Base-by-base conservation (phyloP, 2,888 invertebrate genomes). In the Mesorhabditis belari region DNA sequence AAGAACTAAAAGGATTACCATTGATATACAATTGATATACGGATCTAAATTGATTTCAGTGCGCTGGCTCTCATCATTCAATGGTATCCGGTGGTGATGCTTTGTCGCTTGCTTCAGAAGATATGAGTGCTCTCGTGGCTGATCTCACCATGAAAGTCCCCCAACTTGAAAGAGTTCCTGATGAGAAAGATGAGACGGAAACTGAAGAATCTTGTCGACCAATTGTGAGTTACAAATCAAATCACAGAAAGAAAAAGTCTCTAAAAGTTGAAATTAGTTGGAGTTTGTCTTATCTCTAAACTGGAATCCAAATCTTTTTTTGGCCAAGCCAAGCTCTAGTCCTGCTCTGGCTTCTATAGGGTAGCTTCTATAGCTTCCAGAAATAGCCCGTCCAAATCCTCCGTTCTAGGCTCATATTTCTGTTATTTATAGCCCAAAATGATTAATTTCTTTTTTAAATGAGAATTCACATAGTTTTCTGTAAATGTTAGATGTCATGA, bases 111-210 rank as follows among this genome's bases (percentile, higher is more conserved):
- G 73, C 74, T 2, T 76, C 76, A 5, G 79, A 79, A 29, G 80
- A 80, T 55, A 80, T 80, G 77, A 68, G 72, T 49, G 75, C 76
- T 4, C 61, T 77, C 19, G 63, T 80, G 12, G 74, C 76, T 28
- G 80, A 80, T 60, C 70, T 80, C 62, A 75, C 77, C n/a, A 63
- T 70, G 24, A 63, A 66, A 21, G 65, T 70, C 17, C 70, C 68
- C 44, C 62, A 63, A 5, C 65, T 69, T 27, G 61, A 67, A 27
- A 64, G 64, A 21, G 53, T 70, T 3, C 49, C 58, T 4, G 70
- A 69, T 54, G 70, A 70, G 49, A 66, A 66, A 17, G 63, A 61
- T 5, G 60, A 64, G 6, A 66, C 69, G 5, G 68, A 70, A 35
- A 66, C 66, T 6, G 70, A 70, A 12, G 64, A 66, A 29, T 23